Base-by-base conservation (phyloP, 1,140 invertebrate genomes). In the Pogonomyrmex californicus region DNA sequence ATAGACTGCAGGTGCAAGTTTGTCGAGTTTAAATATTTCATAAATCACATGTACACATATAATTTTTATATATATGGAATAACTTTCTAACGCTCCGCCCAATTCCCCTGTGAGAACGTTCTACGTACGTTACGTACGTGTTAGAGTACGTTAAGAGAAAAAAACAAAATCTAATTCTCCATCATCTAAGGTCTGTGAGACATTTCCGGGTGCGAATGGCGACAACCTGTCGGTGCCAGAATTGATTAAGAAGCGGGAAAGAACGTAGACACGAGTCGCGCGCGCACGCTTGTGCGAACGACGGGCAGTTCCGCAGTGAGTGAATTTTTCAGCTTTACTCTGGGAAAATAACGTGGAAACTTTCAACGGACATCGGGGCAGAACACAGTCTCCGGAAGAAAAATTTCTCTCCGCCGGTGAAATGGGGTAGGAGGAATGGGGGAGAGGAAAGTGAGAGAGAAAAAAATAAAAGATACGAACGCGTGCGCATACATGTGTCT, bases 321-420 rank as follows among this genome's bases (percentile, higher is more conserved):
- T 77, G 82, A 79, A 85, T 85, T 65, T 65, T 81, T 54, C 78
- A 51, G 49, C 23, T 62, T 51, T 30, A 36, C 75, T 77, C 14
- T 60, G 76, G 62, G 17, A 66, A 86, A 79, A 86, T 68, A 86
- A 79, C 44, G 75, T 51, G 54, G 65, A 81, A 86, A 86, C 75
- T 81, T 86, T 54, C 49, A 56, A 58, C 49, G 44, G 56, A 38
- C 41, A 60, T 38, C 30, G 30, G 23, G 47, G 4, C 30, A 12
- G 36, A 58, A 85, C 9, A 38, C 23, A 30, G 44, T 65, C 23
- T 73, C 54, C 44, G 58, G 56, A 76, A 76, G 44, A 49, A 62
- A 54, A 38, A 75, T 75, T 33, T 85, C 71, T 54, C 17, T 30
- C 3, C 4, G 30, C 1, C 14, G 2, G 3, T 38, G 12, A 83